Base-by-base conservation (phyloP, 2,113 vertebrate genomes). In the Sceloporus tristichus region DNA sequence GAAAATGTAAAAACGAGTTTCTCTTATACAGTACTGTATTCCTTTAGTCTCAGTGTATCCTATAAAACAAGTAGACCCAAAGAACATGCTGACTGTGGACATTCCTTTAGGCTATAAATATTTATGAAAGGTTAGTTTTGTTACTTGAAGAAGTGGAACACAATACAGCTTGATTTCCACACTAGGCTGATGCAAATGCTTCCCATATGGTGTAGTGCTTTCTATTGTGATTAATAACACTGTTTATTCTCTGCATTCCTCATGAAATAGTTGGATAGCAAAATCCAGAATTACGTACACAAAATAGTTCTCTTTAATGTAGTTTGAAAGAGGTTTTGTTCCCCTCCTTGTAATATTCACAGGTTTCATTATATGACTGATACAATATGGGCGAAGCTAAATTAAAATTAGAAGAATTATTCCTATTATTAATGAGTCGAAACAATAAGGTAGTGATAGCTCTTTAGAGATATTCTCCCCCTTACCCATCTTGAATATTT, bases 211-310 rank as follows among this genome's bases (percentile, higher is more conserved):
- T 70, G 56, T 1, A 25, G 73, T 71, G 56, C 42, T 82, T 88
- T 82, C 76, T 29, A 25, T 80, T 23, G 83, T 71, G 90, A 94
- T 92, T 91, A 89, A 86, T 18, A 2, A 70, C 0, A 9, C 40
- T 87, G 79, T 88, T 93, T 88, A 91, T 89, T 87, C 89, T 76
- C 74, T 0, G 7, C 62, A 81, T 91, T 91, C 93, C 91, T 84
- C 0, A 87, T 40, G 71, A 62, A 78, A 89, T 29, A 48, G 11
- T 86, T 10, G 90, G 91, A 82, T 82, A 88, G 90, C 2, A 53
- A 81, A 88, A 83, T 85, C 65, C 70, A 62, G 59, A 89, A 81
- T 74, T 90, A 79, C 18, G n/a, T 5, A 73, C 0, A 65, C 70
- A 66, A 13, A 54, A 70, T 80, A 74, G 65, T 23, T 53, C 40